Evolutionary conservation across 2,888 invertebrate genomes (phyloP).

Genomic region (Anorthoa munda): DNA sequence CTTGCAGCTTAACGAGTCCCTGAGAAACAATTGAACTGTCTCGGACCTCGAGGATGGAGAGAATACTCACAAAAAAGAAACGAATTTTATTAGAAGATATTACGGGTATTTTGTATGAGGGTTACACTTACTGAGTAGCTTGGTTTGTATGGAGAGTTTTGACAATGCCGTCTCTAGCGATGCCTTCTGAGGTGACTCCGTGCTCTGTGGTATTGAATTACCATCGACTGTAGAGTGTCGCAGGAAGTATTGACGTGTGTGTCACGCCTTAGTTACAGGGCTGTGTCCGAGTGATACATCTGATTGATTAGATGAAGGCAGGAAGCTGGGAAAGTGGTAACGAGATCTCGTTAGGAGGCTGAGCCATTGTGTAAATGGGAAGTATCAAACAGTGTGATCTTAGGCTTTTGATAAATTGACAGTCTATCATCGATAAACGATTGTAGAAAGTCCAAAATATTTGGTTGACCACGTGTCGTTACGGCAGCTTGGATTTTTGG

Average conservation of each 20-base stretch:
- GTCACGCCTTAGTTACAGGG: slow-evolving; percentile 62
- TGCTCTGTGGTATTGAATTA: slow-evolving; percentile 41
- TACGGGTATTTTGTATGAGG: too few relatives aligned
- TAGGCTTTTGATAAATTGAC: neutral
- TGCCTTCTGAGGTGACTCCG: neutral
- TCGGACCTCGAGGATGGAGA: too few relatives aligned
- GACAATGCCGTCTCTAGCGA: neutral
- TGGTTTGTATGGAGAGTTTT: neutral
- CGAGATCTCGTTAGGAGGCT: slow-evolving; percentile 13
- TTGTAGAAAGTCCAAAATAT: neutral
- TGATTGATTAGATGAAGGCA: slow-evolving; percentile 22
- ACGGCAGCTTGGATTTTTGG: too few relatives aligned
- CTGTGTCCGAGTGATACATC: slow-evolving; percentile 28
- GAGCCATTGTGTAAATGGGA: slow-evolving; percentile 4
- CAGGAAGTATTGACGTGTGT: slow-evolving; percentile 61
- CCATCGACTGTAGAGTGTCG: slow-evolving; percentile 39
- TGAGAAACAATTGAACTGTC: too few relatives aligned
- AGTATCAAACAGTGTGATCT: neutral
- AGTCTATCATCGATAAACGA: too few relatives aligned
- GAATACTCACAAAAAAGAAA: too few relatives aligned
- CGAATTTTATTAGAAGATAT: too few relatives aligned
- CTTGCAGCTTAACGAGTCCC: too few relatives aligned
- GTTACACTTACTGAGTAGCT: too few relatives aligned
- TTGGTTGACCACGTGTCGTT: neutral
- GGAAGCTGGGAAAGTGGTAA: slow-evolving; percentile 29